Conservation (phyloP, 2,113 vertebrate genomes). For the Petaurus breviceps region DNA sequence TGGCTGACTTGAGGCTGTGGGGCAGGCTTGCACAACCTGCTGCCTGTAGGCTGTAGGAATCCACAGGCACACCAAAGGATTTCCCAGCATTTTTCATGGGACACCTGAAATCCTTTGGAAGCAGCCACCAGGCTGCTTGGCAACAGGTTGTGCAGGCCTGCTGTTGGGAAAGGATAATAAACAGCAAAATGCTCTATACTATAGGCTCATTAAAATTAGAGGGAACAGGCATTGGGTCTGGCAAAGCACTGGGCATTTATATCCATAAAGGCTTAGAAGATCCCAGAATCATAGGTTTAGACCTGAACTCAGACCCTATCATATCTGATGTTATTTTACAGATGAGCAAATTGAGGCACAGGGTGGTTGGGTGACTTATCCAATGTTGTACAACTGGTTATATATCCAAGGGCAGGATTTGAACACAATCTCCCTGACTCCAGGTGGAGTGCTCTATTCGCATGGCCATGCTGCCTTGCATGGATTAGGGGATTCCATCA, state of each 20-base stretch:
- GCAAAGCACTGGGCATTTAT: background rate
- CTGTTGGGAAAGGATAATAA: background rate
- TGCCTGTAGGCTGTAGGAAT: too few relatives aligned
- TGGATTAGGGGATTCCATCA: background rate
- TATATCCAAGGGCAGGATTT: background rate
- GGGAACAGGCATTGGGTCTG: background rate
- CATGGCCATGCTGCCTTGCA: background rate
- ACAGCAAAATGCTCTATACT: background rate
- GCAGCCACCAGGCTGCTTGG: too few relatives aligned
- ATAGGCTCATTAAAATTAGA: background rate
- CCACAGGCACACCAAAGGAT: too few relatives aligned
- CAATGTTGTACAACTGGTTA: background rate
- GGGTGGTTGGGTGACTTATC: background rate
- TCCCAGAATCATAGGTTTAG: background rate
- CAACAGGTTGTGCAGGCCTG: too few relatives aligned
- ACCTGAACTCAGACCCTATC: background rate
- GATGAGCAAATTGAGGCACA: background rate
- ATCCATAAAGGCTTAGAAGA: background rate
- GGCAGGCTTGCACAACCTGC: too few relatives aligned
- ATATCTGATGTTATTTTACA: background rate
- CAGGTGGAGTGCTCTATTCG: background rate
- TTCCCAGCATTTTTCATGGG: too few relatives aligned
- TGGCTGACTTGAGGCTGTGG: background rate
- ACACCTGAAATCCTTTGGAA: too few relatives aligned
- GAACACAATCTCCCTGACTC: background rate